Conservation (phyloP, 37 sponge, comb jelly and placozoan species). For the Halisarca cf. caerulea region DNA sequence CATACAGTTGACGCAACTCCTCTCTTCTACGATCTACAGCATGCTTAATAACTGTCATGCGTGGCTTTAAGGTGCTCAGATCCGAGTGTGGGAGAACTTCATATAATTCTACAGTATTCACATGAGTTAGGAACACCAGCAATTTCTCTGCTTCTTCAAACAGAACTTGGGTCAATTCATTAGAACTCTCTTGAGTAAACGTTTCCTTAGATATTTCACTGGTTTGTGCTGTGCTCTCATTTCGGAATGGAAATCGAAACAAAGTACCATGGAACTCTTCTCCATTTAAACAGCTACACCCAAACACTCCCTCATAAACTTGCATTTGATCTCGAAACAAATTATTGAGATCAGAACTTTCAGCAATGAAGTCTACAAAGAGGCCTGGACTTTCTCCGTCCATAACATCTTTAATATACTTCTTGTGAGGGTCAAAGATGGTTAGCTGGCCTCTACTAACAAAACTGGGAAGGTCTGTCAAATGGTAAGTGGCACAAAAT, state of each 20-base stretch:
- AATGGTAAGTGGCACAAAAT: slow-evolving; percentile 74
- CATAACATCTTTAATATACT: slow-evolving; percentile 4
- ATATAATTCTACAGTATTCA: slow-evolving; percentile 39
- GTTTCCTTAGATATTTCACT: slow-evolving; percentile 57
- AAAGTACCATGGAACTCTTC: slow-evolving; percentile 54
- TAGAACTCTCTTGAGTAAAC: slow-evolving; percentile 27
- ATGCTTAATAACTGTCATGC: slow-evolving; percentile 12
- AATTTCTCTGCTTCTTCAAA: slow-evolving; percentile 47
- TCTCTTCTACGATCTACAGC: too few relatives aligned
- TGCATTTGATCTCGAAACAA: slow-evolving; percentile 61
- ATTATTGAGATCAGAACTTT: background rate
- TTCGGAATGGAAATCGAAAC: slow-evolving; percentile 82
- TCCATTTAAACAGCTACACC: background rate
- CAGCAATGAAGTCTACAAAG: slow-evolving; percentile 31
- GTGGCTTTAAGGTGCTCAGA: background rate
- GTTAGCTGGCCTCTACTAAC: slow-evolving; percentile 66
- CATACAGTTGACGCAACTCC: background rate
- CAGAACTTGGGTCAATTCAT: slow-evolving; percentile 26
- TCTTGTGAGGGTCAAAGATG: slow-evolving; percentile 86
- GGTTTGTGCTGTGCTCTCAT: background rate
- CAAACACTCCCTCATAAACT: slow-evolving; percentile 45
- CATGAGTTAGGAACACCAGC: slow-evolving; percentile 58
- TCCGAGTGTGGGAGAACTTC: slow-evolving; percentile 10
- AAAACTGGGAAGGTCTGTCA: slow-evolving; percentile 90
- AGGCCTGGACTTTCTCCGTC: slow-evolving; percentile 55